These are phyloP conservation scores for Eupithecia pulchellata DNA, from an alignment of 2,888 invertebrate species.

Conservation along the genomic window DNA sequence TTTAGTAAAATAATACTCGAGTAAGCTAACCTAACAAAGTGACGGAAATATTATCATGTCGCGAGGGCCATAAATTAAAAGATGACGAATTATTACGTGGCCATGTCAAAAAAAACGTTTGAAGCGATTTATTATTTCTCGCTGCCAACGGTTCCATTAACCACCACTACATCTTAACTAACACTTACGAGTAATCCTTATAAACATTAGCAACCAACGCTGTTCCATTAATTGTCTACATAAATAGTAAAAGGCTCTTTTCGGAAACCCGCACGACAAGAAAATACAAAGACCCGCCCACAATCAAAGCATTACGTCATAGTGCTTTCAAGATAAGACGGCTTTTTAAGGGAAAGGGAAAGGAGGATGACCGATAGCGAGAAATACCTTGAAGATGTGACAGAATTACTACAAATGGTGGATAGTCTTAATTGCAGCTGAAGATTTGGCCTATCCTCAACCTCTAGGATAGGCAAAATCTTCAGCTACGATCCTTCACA, in stretches of 20 bases:
- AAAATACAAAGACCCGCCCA: conserved; percentile 35
- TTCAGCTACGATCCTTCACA: too few relatives aligned
- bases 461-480: background rate
- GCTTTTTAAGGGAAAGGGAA: conserved; percentile 40
- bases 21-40: background rate
- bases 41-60: background rate
- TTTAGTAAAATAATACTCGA: background rate
- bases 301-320: conserved; percentile 39
- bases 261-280: conserved; percentile 35
- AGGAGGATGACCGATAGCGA: conserved; percentile 37
- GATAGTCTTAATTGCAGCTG: background rate
- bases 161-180: background rate
- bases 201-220: conserved; percentile 31
- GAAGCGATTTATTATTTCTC: background rate
- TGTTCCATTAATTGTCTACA: conserved; percentile 40
- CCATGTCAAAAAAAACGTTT: background rate
- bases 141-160: background rate
- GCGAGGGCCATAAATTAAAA: background rate
- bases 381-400: conserved; percentile 13
- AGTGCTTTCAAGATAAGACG: conserved; percentile 41
- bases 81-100: background rate
- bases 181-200: background rate
- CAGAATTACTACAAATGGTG: background rate
- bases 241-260: conserved; percentile 39
- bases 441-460: background rate